Evolutionary conservation across 2,888 invertebrate species (phyloP).

Genomic region (Cosmorhoe ocellata): DNA sequence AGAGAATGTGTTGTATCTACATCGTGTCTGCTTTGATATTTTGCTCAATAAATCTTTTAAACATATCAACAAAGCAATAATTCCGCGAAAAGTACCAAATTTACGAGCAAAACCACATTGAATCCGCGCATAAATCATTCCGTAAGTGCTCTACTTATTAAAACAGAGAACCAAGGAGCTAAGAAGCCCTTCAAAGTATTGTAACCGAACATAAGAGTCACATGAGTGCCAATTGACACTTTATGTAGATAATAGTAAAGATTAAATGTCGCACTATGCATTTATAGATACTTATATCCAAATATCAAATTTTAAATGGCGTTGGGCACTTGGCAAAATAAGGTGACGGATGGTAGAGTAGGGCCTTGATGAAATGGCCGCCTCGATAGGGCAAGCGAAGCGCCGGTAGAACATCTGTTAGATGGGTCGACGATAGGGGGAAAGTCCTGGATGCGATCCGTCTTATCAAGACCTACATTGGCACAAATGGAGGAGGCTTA

Average conservation of each 20-base stretch:
- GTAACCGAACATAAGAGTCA: constrained; percentile 3
- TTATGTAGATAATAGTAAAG: background rate
- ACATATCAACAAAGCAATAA: background rate
- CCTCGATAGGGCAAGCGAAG: too few relatives aligned
- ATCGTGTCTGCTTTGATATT: background rate
- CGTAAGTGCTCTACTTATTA: background rate
- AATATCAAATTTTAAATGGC: too few relatives aligned
- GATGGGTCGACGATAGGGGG: too few relatives aligned
- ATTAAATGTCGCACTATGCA: background rate
- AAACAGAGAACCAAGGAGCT: background rate
- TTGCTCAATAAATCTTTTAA: background rate
- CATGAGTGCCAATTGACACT: constrained; percentile 38
- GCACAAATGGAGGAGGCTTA: too few relatives aligned
- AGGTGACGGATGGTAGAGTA: too few relatives aligned
- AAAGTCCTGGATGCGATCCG: too few relatives aligned
- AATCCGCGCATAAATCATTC: constrained; percentile 2
- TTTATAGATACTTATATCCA: too few relatives aligned
- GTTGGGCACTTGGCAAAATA: too few relatives aligned
- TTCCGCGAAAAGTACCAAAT: constrained; percentile 2
- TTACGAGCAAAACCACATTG: background rate
- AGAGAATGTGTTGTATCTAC: too few relatives aligned
- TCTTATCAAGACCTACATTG: too few relatives aligned
- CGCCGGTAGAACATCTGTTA: too few relatives aligned
- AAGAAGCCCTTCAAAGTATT: constrained; percentile 5
- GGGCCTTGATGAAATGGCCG: too few relatives aligned